Evolutionary conservation across 2,797 vertebrate species (phyloP).

Genomic region (Ispidina picta): DNA sequence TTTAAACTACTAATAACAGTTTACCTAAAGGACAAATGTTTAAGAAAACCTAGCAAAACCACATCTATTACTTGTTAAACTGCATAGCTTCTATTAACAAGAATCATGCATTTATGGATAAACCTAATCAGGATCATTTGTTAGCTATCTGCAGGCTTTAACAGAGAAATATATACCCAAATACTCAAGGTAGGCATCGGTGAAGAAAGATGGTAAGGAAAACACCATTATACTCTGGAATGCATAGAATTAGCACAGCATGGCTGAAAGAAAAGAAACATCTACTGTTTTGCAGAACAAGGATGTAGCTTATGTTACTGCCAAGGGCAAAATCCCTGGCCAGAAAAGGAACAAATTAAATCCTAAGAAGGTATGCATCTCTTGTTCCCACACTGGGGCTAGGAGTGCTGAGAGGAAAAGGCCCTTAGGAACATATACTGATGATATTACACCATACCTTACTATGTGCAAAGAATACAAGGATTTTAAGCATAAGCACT

Average conservation of each 20-base stretch:
- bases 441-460: background rate
- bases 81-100: background rate
- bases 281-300: fast-evolving
- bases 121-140: constrained; percentile 5
- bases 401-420: background rate
- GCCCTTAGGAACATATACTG: background rate
- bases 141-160: background rate
- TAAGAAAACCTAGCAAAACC: background rate
- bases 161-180: background rate
- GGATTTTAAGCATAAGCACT: background rate
- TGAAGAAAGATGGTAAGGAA: background rate
- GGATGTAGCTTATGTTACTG: background rate
- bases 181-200: background rate
- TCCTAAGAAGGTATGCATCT: background rate
- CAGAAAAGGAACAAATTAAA: background rate
- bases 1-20: background rate
- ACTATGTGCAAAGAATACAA: background rate
- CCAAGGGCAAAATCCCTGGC: background rate
- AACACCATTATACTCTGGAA: background rate
- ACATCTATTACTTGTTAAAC: background rate
- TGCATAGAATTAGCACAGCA: background rate
- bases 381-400: background rate
- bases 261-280: background rate
- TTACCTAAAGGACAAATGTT: background rate
- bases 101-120: background rate